Conservation (phyloP, 2,888 invertebrate genomes). For the Spodoptera littoralis region DNA sequence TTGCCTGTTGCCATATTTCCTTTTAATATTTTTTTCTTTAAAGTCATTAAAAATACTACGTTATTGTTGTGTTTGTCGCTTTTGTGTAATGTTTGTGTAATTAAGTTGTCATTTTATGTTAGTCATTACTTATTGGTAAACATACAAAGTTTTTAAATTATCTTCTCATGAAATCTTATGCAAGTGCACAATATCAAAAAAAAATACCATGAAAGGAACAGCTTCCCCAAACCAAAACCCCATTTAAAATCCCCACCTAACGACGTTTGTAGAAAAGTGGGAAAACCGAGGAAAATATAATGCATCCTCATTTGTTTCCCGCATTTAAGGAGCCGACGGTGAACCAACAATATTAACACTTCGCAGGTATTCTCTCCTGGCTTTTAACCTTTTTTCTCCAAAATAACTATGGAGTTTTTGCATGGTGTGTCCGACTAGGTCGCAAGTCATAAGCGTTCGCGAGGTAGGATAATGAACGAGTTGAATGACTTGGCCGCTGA, state of each 20-base stretch:
- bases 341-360: slow-evolving; percentile 48
- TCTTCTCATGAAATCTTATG: too few species aligned
- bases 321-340: slow-evolving; percentile 26
- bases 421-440: slow-evolving; percentile 5
- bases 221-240: background rate
- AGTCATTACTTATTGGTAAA: too few species aligned
- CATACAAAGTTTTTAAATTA: too few species aligned
- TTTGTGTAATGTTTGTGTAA: too few species aligned
- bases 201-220: background rate
- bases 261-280: slow-evolving; percentile 10
- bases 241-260: background rate
- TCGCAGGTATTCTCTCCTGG: slow-evolving; percentile 37
- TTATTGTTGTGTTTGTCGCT: too few species aligned
- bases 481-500: too few species aligned
- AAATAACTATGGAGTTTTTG: slow-evolving; percentile 54
- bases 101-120: too few species aligned
- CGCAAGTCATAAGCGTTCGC: slow-evolving; percentile 12
- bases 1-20: too few species aligned
- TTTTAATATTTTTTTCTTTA: too few species aligned
- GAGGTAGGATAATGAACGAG: background rate
- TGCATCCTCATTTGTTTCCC: slow-evolving; percentile 39
- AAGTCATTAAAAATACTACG: too few species aligned
- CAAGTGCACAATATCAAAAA: background rate
- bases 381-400: slow-evolving; percentile 53
- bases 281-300: slow-evolving; percentile 23